Percentiles rank a stretch among this genome's conserved stretches.
Conservation (phyloP, 2,113 vertebrate genomes). For the Spea multiplicata region DNA sequence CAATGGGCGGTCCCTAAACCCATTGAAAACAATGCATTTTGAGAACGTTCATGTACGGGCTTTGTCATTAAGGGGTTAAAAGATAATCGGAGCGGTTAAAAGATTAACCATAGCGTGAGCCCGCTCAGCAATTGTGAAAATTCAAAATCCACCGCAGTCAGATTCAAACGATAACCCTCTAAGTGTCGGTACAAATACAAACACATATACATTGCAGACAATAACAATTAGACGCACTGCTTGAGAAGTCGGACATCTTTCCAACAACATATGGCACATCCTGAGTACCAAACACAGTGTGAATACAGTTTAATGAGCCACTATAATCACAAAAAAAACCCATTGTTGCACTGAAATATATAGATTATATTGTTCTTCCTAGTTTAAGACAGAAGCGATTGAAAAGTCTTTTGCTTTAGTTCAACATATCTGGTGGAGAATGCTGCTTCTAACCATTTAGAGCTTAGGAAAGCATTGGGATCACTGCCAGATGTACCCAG, state of each 20-base stretch:
- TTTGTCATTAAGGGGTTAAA: no score
- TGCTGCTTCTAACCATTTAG: conserved; percentile 7
- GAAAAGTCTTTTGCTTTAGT: neutral
- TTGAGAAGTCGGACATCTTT: conserved; percentile 12
- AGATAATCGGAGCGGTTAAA: neutral
- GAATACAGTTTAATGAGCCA: conserved; percentile 1
- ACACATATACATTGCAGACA: conserved; percentile 24
- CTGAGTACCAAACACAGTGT: neutral
- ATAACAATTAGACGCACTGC: conserved; percentile 27
- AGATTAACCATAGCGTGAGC: neutral
- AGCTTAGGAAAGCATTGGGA: conserved; percentile 41
- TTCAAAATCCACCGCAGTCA: neutral
- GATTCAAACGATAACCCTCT: neutral
- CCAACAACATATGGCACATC: neutral
- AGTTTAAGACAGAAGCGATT: no score
- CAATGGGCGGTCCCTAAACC: no score
- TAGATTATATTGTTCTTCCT: no score
- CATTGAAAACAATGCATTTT: no score
- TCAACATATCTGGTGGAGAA: neutral
- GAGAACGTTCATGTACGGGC: no score
- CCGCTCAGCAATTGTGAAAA: neutral
- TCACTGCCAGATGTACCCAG: conserved; percentile 30
- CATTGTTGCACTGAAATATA: no score
- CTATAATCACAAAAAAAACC: neutral
- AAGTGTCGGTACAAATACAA: conserved; percentile 22